These are phyloP conservation scores for Piscicola geometra DNA, from an alignment of 2,888 invertebrate species.

Conservation along the genomic window DNA sequence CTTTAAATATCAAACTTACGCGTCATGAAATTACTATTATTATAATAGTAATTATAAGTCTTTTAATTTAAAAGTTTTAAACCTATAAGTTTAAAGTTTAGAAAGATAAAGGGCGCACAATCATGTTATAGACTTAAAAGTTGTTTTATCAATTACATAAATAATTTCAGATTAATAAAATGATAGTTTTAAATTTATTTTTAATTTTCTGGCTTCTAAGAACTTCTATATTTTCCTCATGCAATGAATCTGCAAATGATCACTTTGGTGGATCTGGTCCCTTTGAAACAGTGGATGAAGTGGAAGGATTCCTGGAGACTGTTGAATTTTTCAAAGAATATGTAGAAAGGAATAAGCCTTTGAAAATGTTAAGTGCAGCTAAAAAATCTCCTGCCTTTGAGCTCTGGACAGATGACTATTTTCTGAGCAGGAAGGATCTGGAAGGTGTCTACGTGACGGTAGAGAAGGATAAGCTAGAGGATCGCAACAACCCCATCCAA, in stretches of 20 bases:
- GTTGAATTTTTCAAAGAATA: constrained; percentile 48
- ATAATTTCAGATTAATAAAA: no score
- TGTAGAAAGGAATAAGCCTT: constrained; percentile 46
- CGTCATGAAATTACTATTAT: no score
- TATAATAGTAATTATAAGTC: no score
- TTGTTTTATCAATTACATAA: no score
- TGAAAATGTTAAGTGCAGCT: constrained; percentile 50
- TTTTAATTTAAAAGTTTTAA: no score
- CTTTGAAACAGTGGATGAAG: constrained; percentile 22
- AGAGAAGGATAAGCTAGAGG: constrained; percentile 53
- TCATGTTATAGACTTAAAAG: no score
- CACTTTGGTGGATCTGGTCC: constrained; percentile 50
- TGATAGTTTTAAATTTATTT: not conserved
- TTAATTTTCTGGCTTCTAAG: not conserved
- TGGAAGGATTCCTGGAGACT: constrained; percentile 46
- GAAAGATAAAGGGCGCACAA: no score
- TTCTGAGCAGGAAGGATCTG: constrained; percentile 46
- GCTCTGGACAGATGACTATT: constrained; percentile 53
- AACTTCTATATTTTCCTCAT: not conserved
- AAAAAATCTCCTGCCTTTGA: constrained; percentile 47
- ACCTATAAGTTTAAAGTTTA: no score
- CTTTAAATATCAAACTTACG: no score
- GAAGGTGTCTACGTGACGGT: constrained; percentile 45
- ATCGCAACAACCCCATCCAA: constrained; percentile 46
- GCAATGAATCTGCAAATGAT: constrained; percentile 46